These are phyloP conservation scores for Anagyrus pseudococci DNA, from an alignment of 2,888 invertebrate genomes.

Conservation along the genomic window DNA sequence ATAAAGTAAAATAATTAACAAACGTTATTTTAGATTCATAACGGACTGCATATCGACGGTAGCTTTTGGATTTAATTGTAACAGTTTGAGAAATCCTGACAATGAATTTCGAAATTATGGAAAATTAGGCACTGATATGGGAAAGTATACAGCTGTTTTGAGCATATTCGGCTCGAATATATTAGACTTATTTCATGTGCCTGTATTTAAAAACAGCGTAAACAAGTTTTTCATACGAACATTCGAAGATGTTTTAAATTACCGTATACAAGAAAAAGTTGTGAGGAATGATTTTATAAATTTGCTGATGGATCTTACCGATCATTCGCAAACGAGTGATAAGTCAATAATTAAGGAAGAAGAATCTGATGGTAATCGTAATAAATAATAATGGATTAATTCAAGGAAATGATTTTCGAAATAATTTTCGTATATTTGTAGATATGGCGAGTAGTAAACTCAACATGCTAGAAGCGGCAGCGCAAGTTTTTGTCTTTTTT, in stretches of 20 bases:
- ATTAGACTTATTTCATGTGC: constrained; percentile 46
- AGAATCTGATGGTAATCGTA: constrained; percentile 4
- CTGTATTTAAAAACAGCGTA: constrained; percentile 43
- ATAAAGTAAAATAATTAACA: background rate
- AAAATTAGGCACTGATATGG: constrained; percentile 39
- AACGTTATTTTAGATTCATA: constrained; percentile 40
- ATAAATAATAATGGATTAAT: background rate
- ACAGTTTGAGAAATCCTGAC: constrained; percentile 41
- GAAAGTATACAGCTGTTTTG: constrained; percentile 35
- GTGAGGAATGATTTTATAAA: constrained; percentile 58
- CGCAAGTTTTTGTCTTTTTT: constrained; percentile 63
- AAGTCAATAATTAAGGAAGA: background rate
- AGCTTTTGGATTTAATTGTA: constrained; percentile 52
- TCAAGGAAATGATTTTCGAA: background rate
- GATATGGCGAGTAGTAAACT: constrained; percentile 35
- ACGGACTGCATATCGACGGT: constrained; percentile 52
- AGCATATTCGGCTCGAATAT: constrained; percentile 47
- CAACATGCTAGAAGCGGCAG: constrained; percentile 60
- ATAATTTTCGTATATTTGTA: background rate
- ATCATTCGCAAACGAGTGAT: constrained; percentile 31
- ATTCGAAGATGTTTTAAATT: constrained; percentile 54
- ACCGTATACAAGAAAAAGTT: constrained; percentile 50
- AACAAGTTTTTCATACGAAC: constrained; percentile 54
- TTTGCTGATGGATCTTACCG: constrained; percentile 55
- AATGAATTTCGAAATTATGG: constrained; percentile 53